A percentile compares a stretch with the other conserved stretches of the same genome.
phyloP scores from a whole-genome alignment of 2,888 invertebrate species.

The Caenorhabditis imperialis region DNA sequence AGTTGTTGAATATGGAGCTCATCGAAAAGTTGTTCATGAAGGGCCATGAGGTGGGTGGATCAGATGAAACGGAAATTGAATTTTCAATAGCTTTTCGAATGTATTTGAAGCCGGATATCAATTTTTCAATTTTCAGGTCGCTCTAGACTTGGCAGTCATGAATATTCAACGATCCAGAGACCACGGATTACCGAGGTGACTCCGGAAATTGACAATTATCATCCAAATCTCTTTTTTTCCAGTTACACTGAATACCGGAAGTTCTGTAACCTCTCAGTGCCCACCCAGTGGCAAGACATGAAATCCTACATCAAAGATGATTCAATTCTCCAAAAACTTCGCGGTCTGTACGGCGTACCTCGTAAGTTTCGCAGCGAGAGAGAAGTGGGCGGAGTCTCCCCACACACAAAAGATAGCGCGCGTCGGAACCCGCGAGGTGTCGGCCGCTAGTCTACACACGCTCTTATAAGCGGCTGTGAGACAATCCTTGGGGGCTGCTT shows the following conservation, averaged over 20 bases:
- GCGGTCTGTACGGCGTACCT: slow-evolving; percentile 91
- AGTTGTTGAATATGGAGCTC: slow-evolving; percentile 92
- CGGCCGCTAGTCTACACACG: slow-evolving; percentile 12
- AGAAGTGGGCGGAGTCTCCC: slow-evolving; percentile 39
- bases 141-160: slow-evolving; percentile 94
- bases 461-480: slow-evolving; percentile 26
- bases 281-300: slow-evolving; percentile 89
- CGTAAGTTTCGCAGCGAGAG: slow-evolving; percentile 45
- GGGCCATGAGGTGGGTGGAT: slow-evolving; percentile 78
- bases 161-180: slow-evolving; percentile 95
- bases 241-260: slow-evolving; percentile 89
- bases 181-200: slow-evolving; percentile 86
- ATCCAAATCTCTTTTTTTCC: neutral
- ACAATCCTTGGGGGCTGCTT: neutral
- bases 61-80: slow-evolving; percentile 4
- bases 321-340: slow-evolving; percentile 85
- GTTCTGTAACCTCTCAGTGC: slow-evolving; percentile 88
- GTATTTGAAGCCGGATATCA: slow-evolving; percentile 80
- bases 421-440: slow-evolving; percentile 43
- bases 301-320: slow-evolving; percentile 84
- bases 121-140: slow-evolving; percentile 81
- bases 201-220: slow-evolving; percentile 13
- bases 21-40: slow-evolving; percentile 88
- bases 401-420: slow-evolving; percentile 29
- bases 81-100: slow-evolving; percentile 81